These are phyloP conservation scores for Volucella bombylans DNA, from an alignment of 2,888 invertebrate genomes.

Conservation along the genomic window DNA sequence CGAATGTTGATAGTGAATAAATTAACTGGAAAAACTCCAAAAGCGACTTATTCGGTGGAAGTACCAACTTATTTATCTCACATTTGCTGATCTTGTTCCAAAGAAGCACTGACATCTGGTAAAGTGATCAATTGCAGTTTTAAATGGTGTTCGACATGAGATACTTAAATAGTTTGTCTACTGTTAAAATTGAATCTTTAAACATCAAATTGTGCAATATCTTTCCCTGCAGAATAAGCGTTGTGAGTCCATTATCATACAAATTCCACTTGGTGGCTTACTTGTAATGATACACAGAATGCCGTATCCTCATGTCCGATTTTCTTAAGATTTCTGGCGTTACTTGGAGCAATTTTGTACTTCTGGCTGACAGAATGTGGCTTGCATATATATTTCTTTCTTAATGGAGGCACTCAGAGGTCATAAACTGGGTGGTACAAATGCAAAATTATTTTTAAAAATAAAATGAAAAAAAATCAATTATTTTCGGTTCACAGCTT, in stretches of 20 bases:
- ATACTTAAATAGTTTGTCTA: background rate
- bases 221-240: background rate
- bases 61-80: slow-evolving; percentile 11
- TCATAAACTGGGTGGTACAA: background rate
- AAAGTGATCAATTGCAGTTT: slow-evolving; percentile 20
- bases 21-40: background rate
- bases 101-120: slow-evolving; percentile 4
- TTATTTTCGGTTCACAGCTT: background rate
- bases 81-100: slow-evolving; percentile 3
- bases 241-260: too few species aligned
- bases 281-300: too few species aligned
- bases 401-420: too few species aligned
- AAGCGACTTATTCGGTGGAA: background rate
- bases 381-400: too few species aligned
- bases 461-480: background rate
- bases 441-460: background rate
- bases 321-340: too few species aligned
- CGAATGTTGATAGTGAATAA: background rate
- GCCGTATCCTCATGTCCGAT: too few species aligned
- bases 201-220: slow-evolving; percentile 2
- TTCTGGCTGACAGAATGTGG: too few species aligned
- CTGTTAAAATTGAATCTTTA: background rate
- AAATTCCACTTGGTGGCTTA: too few species aligned
- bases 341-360: too few species aligned
- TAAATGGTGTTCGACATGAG: slow-evolving; percentile 2